These are phyloP conservation scores for Magallana gigas DNA, from an alignment of 1,140 invertebrate genomes.

Conservation along the genomic window DNA sequence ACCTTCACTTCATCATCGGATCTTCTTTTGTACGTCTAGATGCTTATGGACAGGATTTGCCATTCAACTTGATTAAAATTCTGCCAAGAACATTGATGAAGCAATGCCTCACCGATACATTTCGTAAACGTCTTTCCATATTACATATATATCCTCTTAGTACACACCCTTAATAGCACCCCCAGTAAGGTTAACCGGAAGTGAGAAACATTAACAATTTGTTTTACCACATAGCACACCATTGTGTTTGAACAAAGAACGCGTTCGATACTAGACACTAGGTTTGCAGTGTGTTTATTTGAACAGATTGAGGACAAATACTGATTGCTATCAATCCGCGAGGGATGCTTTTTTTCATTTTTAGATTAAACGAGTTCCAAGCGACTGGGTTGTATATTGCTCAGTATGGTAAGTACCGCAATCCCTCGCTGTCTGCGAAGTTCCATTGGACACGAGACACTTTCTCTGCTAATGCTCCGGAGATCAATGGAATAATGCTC, in stretches of 20 bases:
- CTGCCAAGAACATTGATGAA: no score
- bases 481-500: slow-evolving; percentile 16
- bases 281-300: not conserved
- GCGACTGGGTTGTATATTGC: no score
- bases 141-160: no score
- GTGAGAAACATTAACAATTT: not conserved
- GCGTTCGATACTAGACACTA: not conserved
- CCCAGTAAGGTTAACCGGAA: not conserved
- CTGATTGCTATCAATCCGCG: not conserved
- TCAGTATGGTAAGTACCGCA: no score
- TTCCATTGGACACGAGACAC: not conserved
- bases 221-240: not conserved
- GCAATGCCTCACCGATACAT: no score
- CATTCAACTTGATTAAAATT: no score
- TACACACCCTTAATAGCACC: no score
- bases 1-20: no score
- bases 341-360: not conserved
- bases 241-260: not conserved
- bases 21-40: no score
- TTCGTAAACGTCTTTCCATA: no score
- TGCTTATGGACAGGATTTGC: no score
- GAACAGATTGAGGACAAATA: not conserved
- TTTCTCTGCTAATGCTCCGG: not conserved
- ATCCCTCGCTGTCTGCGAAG: no score
- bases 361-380: not conserved